A percentile compares a stretch with the other conserved stretches of the same genome.
phyloP scores from a whole-genome alignment of 2,888 invertebrate genomes.

The Melipona beecheii region DNA sequence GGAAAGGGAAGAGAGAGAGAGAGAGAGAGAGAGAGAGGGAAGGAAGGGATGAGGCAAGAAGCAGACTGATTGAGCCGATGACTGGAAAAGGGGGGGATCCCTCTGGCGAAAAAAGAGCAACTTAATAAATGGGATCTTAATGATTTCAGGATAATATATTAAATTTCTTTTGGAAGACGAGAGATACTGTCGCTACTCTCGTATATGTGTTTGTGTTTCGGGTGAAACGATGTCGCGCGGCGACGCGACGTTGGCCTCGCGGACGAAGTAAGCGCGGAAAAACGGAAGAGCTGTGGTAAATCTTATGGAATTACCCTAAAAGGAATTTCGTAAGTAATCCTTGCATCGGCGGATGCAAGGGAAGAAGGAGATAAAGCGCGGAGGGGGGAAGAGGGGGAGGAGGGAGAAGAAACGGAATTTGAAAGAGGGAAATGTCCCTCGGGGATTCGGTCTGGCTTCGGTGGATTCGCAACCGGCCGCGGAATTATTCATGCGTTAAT shows the following conservation, averaged over 20 bases:
- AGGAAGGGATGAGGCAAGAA: slow-evolving; percentile 21
- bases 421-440: slow-evolving; percentile 42
- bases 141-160: slow-evolving; percentile 42
- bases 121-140: slow-evolving; percentile 44
- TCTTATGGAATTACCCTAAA: slow-evolving; percentile 56
- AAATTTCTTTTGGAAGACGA: slow-evolving; percentile 20
- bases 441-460: slow-evolving; percentile 28
- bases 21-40: too few relatives aligned
- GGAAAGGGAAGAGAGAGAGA: neutral
- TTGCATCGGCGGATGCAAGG: slow-evolving; percentile 28
- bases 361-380: slow-evolving; percentile 23
- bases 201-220: neutral
- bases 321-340: slow-evolving; percentile 55
- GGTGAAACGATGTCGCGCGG: neutral
- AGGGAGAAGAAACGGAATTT: slow-evolving; percentile 43
- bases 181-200: neutral
- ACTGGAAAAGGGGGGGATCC: slow-evolving; percentile 11
- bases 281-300: slow-evolving; percentile 38
- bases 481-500: slow-evolving; percentile 57
- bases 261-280: neutral
- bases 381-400: neutral
- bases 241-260: neutral
- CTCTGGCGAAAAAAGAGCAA: neutral
- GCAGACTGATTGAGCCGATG: slow-evolving; percentile 30
- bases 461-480: slow-evolving; percentile 38